Evolutionary conservation across 2,113 vertebrate genomes (phyloP).

Genomic region (Macroglossus sobrinus): DNA sequence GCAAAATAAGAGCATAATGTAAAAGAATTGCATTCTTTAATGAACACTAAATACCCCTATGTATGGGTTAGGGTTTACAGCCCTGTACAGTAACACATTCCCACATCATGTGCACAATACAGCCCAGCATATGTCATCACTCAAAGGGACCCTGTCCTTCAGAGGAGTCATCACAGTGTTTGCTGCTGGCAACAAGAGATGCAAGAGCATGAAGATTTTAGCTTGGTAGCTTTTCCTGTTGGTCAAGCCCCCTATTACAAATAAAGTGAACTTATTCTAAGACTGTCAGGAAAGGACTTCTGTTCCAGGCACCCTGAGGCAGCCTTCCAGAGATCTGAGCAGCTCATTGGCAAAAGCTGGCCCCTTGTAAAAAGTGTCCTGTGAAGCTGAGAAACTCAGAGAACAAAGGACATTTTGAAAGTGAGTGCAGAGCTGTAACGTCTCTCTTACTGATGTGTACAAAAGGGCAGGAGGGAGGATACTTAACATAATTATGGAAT

Average conservation of each 20-base stretch:
- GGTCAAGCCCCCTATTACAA: neutral
- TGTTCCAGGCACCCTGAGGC: neutral
- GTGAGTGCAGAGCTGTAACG: neutral
- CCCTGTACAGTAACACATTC: neutral
- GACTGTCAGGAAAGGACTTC: neutral
- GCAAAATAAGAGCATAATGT: neutral
- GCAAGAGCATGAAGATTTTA: neutral
- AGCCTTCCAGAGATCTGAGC: neutral
- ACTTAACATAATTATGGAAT: neutral
- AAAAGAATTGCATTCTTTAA: neutral
- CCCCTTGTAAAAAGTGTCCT: neutral
- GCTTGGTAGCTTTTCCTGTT: neutral
- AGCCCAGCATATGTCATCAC: too few relatives aligned
- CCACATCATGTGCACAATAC: accelerated
- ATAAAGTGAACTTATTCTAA: neutral
- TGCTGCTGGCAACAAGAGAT: neutral
- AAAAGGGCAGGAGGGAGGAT: too few relatives aligned
- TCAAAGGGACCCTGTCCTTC: neutral
- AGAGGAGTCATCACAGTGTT: accelerated
- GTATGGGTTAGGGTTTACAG: neutral
- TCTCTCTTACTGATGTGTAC: too few relatives aligned
- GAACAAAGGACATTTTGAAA: neutral
- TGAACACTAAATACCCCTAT: neutral
- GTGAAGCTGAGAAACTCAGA: neutral
- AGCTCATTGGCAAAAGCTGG: neutral